A percentile compares a stretch with the other conserved stretches of the same genome.
phyloP scores from a whole-genome alignment of 2,888 invertebrate genomes.

The Ramazzottius varieornatus region DNA sequence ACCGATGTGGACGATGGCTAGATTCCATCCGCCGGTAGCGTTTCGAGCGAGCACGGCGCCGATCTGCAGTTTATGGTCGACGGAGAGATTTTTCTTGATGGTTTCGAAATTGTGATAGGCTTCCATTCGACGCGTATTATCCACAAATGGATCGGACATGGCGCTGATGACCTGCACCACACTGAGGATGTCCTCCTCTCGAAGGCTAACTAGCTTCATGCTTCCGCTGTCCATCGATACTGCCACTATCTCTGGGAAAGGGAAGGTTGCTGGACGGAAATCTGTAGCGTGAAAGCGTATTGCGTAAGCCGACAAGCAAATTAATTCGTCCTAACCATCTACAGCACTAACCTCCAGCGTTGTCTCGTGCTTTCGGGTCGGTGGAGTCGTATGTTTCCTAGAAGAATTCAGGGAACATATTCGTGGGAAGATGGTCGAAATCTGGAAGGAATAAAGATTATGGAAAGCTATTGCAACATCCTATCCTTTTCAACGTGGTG shows the following conservation, averaged over 20 bases:
- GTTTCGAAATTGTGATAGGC: neutral
- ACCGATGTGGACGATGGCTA: neutral
- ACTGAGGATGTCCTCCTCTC: neutral
- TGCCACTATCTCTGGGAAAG: neutral
- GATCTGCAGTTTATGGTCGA: neutral
- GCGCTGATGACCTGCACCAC: neutral
- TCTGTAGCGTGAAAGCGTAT: no score
- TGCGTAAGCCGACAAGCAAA: no score
- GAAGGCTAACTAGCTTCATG: neutral
- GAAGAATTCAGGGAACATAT: no score
- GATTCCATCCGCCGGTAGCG: neutral
- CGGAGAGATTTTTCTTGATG: neutral
- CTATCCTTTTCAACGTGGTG: no score
- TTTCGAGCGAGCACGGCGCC: neutral
- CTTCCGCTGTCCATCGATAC: neutral
- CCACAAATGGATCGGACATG: neutral
- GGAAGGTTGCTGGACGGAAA: no score
- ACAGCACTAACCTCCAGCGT: no score
- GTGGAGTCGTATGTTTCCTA: no score
- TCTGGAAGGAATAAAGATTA: no score
- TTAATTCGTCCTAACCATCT: no score
- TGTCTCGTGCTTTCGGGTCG: no score
- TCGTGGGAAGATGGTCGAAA: no score
- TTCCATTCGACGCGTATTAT: neutral
- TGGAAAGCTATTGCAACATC: no score